These are phyloP conservation scores for Drosophila biarmipes DNA, from an alignment of 1,140 invertebrate genomes.

Conservation along the genomic window DNA sequence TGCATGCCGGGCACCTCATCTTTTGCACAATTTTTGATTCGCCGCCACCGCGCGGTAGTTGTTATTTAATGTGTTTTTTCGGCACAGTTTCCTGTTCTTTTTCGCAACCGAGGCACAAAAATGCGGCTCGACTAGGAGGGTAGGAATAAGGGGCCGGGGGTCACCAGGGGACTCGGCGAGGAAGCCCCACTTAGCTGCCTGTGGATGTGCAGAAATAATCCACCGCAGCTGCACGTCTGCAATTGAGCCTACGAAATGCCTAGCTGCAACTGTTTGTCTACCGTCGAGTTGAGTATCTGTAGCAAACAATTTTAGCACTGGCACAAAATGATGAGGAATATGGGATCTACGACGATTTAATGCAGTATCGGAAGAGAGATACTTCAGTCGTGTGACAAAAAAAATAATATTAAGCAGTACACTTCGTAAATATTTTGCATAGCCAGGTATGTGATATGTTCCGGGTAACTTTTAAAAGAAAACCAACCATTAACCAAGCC, in stretches of 20 bases:
- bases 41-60: conserved; percentile 19
- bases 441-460: too few species aligned
- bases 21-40: conserved; percentile 65
- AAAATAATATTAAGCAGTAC: background rate
- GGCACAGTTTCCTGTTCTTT: conserved; percentile 77
- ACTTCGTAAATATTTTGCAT: too few species aligned
- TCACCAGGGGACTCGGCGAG: conserved; percentile 20
- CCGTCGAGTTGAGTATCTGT: conserved; percentile 45
- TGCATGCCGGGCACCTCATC: conserved; percentile 61
- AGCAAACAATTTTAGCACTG: conserved; percentile 28
- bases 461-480: too few species aligned
- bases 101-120: conserved; percentile 71
- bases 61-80: conserved; percentile 40
- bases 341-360: background rate
- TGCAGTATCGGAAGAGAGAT: too few species aligned
- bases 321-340: background rate
- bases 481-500: background rate
- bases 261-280: conserved; percentile 47
- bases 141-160: conserved; percentile 34
- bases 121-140: conserved; percentile 70
- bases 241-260: conserved; percentile 33
- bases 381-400: too few species aligned
- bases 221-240: conserved; percentile 45
- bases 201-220: conserved; percentile 56
- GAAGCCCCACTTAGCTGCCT: conserved; percentile 57